Percentiles rank a stretch among this genome's conserved stretches.
Conservation (phyloP, 23 tunicate genomes). For the Halocynthia aurantium region DNA sequence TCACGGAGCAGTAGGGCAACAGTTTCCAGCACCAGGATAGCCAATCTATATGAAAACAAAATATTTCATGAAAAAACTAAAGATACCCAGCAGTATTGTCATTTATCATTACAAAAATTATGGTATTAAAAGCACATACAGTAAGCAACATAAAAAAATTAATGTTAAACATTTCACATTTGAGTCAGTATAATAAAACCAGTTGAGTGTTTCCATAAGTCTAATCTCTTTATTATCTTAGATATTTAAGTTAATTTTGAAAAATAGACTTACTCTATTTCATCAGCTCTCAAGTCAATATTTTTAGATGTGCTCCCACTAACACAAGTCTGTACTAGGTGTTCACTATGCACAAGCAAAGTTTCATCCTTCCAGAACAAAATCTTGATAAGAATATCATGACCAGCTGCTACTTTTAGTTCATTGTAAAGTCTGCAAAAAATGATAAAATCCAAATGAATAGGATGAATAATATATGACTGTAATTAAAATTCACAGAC, state of each 20-base stretch:
- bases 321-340: background rate
- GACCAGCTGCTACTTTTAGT: slow-evolving; percentile 14
- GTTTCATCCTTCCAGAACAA: slow-evolving; percentile 29
- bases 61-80: background rate
- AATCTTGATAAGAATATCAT: slow-evolving; percentile 13
- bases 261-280: slow-evolving; percentile 19
- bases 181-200: too few species aligned
- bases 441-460: background rate
- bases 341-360: background rate
- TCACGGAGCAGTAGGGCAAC: slow-evolving; percentile 40
- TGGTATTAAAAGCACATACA: background rate
- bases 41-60: slow-evolving; percentile 14
- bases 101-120: background rate
- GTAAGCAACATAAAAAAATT: background rate
- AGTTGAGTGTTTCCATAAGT: too few species aligned
- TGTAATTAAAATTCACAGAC: background rate
- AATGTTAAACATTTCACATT: background rate
- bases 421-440: slow-evolving; percentile 12
- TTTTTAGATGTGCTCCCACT: background rate
- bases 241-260: background rate
- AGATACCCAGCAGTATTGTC: too few species aligned
- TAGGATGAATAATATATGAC: background rate
- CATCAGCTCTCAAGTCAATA: slow-evolving; percentile 18
- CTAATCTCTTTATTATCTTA: too few species aligned
- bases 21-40: slow-evolving; percentile 21